These are phyloP conservation scores for Phyllopteryx taeniolatus DNA, from an alignment of 2,113 vertebrate genomes.

Conservation along the genomic window DNA sequence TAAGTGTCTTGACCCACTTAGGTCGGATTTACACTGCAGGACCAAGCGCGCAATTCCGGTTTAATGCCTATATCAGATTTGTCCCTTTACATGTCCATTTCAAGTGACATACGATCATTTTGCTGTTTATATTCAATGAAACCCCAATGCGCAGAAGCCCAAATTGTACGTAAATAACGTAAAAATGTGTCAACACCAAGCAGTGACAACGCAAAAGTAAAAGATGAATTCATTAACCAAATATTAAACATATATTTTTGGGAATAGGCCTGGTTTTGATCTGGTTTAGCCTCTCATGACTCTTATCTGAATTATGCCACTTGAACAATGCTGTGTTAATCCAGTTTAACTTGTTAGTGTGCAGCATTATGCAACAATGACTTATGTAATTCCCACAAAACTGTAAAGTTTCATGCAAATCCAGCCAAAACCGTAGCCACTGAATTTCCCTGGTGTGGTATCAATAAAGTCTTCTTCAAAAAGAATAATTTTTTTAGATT, in stretches of 20 bases:
- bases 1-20: slow-evolving; percentile 60
- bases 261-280: neutral
- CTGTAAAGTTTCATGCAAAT: too few relatives aligned
- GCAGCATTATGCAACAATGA: neutral
- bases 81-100: neutral
- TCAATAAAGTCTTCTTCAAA: too few relatives aligned
- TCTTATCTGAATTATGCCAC: neutral
- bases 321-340: neutral
- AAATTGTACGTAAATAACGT: too few relatives aligned
- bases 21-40: neutral
- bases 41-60: neutral
- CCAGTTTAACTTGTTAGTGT: neutral
- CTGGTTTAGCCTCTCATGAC: neutral
- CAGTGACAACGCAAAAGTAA: too few relatives aligned
- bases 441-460: too few relatives aligned
- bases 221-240: too few relatives aligned
- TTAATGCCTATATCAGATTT: neutral
- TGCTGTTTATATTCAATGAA: neutral
- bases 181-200: too few relatives aligned
- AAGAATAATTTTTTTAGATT: too few relatives aligned
- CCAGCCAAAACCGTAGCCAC: neutral
- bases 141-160: neutral
- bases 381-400: neutral
- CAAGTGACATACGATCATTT: neutral
- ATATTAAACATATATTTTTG: too few relatives aligned